Base-by-base conservation (phyloP, 2,888 invertebrate species). In the Acrobasis suavella region DNA sequence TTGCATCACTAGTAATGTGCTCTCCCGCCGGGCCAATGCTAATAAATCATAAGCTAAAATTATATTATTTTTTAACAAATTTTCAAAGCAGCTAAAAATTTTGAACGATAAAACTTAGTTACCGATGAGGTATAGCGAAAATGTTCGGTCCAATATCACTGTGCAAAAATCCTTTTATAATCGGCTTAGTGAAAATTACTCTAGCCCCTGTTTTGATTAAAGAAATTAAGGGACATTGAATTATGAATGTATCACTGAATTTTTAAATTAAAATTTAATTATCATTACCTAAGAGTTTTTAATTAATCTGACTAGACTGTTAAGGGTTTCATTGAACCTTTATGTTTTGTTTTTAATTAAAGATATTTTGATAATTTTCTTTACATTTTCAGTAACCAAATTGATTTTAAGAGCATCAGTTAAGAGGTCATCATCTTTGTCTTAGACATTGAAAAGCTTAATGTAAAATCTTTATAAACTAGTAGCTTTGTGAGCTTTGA, bases 161-260 rank as follows among this genome's bases (percentile, higher is more conserved):
- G 15, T 9, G 46, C 46, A 39, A 56, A 56, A 64, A 69, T 72
- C 75, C 75, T 71, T 71, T 73, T 69, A 71, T 78, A 78, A 79
- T 78, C 78, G 72, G 77, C 75, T 78, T 77, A 77, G 63, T 55
- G 66, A 66, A 74, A 76, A 78, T 77, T 75, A 77, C 70, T 72
- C 69, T 63, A 63, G 69, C 63, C 73, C 73, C 72, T 64, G 65
- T 68, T 74, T 72, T 68, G 73, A 67, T 70, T 65, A 68, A 69
- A 69, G 69, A 69, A 70, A 67, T 56, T 16, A 38, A 1, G 58
- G 52, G 51, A 58, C 38, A 51, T 39, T 60, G 17, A 51, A 32
- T 17, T 16, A 38, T 15, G 60, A 51, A 50, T 38, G 39, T 55
- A 39, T 39, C 55, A 55, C 9, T 14, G 9, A 42, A 42, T 56